These are phyloP conservation scores for Dicrurus megarhynchus DNA, from an alignment of 2,113 vertebrate genomes.

Conservation along the genomic window DNA sequence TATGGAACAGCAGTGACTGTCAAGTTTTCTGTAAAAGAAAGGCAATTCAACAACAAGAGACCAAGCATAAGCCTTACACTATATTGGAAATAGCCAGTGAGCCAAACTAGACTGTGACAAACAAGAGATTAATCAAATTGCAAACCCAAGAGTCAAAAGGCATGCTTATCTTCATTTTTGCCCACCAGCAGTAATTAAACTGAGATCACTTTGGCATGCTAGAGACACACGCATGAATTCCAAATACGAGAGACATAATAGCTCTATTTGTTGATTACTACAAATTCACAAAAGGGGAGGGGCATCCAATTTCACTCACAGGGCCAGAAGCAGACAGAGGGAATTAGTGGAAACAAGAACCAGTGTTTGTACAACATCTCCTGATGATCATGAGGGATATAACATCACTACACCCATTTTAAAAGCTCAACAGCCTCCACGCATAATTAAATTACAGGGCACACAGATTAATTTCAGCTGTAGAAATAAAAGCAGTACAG, in stretches of 20 bases:
- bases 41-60: not conserved
- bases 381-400: not conserved
- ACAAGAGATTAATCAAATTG: not conserved
- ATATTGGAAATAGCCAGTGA: not conserved
- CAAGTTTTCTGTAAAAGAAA: not conserved
- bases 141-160: not conserved
- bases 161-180: not conserved
- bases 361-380: not conserved
- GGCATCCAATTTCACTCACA: not conserved
- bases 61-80: not conserved
- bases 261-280: not conserved
- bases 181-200: not conserved
- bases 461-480: not conserved
- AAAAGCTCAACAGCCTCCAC: not conserved
- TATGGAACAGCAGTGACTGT: not conserved
- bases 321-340: not conserved
- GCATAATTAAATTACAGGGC: not conserved
- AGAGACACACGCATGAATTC: not conserved
- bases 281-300: not conserved
- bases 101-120: not conserved
- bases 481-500: not conserved
- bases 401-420: not conserved
- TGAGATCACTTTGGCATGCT: not conserved
- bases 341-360: constrained; percentile 3
- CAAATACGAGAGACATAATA: not conserved